Conservation (phyloP, 2,797 vertebrate species). For the Chiloscyllium punctatum region DNA sequence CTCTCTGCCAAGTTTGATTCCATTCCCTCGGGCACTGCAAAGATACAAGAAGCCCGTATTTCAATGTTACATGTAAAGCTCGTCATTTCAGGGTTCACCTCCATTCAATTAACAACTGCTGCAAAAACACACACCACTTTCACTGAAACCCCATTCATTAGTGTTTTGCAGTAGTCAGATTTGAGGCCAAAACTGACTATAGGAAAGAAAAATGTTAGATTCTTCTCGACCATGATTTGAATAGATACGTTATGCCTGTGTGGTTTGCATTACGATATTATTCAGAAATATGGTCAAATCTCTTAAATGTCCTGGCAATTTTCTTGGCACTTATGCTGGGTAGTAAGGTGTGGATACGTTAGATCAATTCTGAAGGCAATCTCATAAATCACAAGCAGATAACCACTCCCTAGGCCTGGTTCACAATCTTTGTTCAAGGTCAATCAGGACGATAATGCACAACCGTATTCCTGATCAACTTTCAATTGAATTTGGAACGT, state of each 20-base stretch:
- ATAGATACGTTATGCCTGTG: neutral
- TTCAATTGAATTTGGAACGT: neutral
- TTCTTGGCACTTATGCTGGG: neutral
- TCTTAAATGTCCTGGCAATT: neutral
- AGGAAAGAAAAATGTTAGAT: neutral
- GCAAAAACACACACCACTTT: neutral
- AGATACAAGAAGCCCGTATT: neutral
- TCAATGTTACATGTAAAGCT: neutral
- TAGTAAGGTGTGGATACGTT: neutral
- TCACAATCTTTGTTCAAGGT: neutral
- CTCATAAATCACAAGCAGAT: neutral
- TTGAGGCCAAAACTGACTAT: neutral
- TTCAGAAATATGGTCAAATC: neutral
- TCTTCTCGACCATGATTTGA: neutral
- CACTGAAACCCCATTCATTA: neutral
- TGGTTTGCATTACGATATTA: neutral
- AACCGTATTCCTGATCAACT: neutral
- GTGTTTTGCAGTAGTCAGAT: neutral
- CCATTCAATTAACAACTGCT: neutral
- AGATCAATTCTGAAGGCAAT: neutral
- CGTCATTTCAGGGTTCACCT: neutral
- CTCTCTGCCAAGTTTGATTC: conserved; percentile 35
- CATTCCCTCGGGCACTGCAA: neutral
- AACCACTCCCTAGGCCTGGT: neutral
- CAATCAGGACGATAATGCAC: neutral